Percentiles rank a stretch among this genome's conserved stretches.
Evolutionary conservation across 30 jellyfish, hydroid and myxozoan species (phyloP).

Genomic region (Hydra vulgaris): DNA sequence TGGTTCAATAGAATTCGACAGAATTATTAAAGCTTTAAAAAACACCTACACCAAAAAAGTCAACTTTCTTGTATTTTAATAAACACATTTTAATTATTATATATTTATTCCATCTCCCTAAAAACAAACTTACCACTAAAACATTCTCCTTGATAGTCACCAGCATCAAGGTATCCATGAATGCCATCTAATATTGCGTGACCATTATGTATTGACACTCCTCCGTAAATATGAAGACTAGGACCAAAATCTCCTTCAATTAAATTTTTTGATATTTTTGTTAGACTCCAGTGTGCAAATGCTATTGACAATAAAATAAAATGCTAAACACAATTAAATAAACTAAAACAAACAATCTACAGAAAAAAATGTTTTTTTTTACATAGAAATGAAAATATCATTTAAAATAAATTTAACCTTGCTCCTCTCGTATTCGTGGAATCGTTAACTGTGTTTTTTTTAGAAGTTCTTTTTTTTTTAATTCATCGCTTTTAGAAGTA

Average conservation of each 20-base stretch:
- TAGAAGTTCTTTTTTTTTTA: background rate
- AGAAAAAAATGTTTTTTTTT: background rate
- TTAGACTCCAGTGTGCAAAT: constrained; percentile 67
- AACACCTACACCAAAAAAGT: too few relatives aligned
- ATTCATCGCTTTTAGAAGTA: background rate
- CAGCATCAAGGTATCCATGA: constrained; percentile 90
- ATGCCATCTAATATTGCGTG: constrained; percentile 69
- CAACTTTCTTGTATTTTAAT: too few relatives aligned
- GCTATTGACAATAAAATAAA: constrained; percentile 5
- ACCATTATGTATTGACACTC: constrained; percentile 67
- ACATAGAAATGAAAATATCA: too few relatives aligned
- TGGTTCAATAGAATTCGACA: too few relatives aligned
- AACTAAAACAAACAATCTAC: background rate
- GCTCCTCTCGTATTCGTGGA: background rate
- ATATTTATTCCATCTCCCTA: background rate
- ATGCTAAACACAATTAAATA: too few relatives aligned
- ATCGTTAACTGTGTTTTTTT: background rate
- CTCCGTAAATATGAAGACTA: constrained; percentile 63
- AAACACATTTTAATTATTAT: too few relatives aligned
- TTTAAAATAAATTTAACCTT: background rate
- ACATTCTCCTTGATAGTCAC: constrained; percentile 94
- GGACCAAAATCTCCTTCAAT: constrained; percentile 71
- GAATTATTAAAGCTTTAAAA: too few relatives aligned
- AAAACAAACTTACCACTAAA: constrained; percentile 46
- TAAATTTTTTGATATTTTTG: constrained; percentile 24